Percentiles rank a stretch among this genome's conserved stretches.
These are phyloP conservation scores for Mellilla xanthometata DNA, from an alignment of 2,888 invertebrate species.

Conservation along the genomic window DNA sequence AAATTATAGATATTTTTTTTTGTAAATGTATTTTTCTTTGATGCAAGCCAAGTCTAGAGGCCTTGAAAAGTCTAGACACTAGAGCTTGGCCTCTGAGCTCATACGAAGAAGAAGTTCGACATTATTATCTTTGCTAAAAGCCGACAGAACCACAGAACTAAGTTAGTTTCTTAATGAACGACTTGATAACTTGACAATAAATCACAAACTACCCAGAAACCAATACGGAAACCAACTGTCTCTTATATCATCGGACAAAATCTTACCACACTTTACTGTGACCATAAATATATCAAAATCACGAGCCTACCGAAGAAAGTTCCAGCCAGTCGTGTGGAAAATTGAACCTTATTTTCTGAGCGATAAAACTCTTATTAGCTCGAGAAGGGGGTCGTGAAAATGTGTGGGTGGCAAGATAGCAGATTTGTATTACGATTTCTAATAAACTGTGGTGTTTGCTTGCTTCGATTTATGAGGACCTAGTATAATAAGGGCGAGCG, in stretches of 20 bases:
- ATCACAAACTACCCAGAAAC: neutral
- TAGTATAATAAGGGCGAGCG: neutral
- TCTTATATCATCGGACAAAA: conserved; percentile 10
- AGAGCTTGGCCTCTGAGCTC: too few relatives aligned
- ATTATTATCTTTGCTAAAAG: too few relatives aligned
- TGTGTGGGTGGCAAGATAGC: conserved; percentile 25
- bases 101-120: too few relatives aligned
- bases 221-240: conserved; percentile 7
- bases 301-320: conserved; percentile 20
- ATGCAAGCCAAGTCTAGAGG: too few relatives aligned
- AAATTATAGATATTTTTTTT: too few relatives aligned
- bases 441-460: conserved; percentile 13
- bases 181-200: neutral
- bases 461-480: conserved; percentile 23
- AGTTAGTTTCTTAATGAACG: too few relatives aligned
- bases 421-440: conserved; percentile 20
- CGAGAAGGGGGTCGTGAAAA: conserved; percentile 22
- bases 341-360: conserved; percentile 31
- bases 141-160: too few relatives aligned
- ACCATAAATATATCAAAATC: conserved; percentile 13
- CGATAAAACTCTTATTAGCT: conserved; percentile 29
- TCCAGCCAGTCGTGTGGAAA: conserved; percentile 17
- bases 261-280: conserved; percentile 8
- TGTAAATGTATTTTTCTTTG: too few relatives aligned
- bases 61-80: too few relatives aligned